A percentile compares a stretch with the other conserved stretches of the same genome.
phyloP scores from a whole-genome alignment of 2,888 invertebrate species.

The Antitype chi region DNA sequence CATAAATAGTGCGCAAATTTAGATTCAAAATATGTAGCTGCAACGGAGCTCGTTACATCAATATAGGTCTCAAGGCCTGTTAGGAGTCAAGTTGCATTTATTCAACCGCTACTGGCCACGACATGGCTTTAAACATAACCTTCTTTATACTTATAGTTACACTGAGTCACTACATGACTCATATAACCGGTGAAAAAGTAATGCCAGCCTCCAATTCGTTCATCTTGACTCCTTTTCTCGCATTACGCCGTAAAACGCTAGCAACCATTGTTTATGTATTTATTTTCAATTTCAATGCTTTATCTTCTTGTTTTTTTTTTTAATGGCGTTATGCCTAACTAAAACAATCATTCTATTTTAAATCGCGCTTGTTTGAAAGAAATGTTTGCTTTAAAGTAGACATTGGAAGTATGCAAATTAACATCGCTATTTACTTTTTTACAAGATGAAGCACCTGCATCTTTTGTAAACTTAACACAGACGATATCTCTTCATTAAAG shows the following conservation, averaged over 20 bases:
- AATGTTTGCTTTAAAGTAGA: neutral
- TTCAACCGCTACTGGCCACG: slow-evolving; percentile 45
- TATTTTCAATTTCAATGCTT: slow-evolving; percentile 43
- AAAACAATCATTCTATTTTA: neutral
- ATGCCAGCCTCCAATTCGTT: slow-evolving; percentile 66
- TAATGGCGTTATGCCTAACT: neutral
- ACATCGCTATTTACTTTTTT: neutral
- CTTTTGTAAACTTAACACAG: neutral
- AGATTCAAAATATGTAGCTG: slow-evolving; percentile 33
- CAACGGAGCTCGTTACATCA: slow-evolving; percentile 62
- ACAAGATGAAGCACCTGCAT: neutral
- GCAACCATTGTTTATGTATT: slow-evolving; percentile 34
- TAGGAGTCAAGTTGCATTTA: slow-evolving; percentile 71
- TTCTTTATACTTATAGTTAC: slow-evolving; percentile 52
- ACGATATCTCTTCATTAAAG: slow-evolving; percentile 61
- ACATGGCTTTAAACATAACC: slow-evolving; percentile 47
- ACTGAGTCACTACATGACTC: slow-evolving; percentile 74
- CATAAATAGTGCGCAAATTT: slow-evolving; percentile 2
- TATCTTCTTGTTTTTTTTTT: slow-evolving; percentile 35
- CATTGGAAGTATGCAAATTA: neutral
- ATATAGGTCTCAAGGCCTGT: slow-evolving; percentile 77
- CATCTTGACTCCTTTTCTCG: slow-evolving; percentile 60
- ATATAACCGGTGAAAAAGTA: slow-evolving; percentile 72
- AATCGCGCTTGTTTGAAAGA: slow-evolving; percentile 9
- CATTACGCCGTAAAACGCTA: slow-evolving; percentile 63